Base-by-base conservation (phyloP, 2,797 vertebrate genomes). In the Poeciliopsis gracilis region DNA sequence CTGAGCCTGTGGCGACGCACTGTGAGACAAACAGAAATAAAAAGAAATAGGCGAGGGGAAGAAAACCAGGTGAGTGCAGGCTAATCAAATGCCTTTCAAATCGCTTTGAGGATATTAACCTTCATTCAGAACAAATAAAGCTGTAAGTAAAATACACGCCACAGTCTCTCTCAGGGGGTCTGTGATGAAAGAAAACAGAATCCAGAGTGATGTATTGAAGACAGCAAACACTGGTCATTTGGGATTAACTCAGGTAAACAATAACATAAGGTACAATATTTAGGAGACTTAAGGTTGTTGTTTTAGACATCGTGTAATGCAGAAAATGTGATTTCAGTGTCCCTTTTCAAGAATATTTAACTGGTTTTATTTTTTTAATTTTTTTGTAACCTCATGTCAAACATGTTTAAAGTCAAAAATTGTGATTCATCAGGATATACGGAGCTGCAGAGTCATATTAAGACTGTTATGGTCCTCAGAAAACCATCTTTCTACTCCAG, bases 41-140 rank as follows among this genome's bases (percentile, higher is more conserved):
- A 90, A 88, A 75, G 85, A 86, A 72, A 79, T 81, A 86, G 85
- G 93, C 83, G 63, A 79, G 75, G 81, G 75, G 82, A 88, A 69
- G 85, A 84, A 81, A 86, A 91, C 84, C 77, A 90, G 90, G 90
- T 91, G 86, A 92, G 86, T 82, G 28, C 78, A 70, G 77, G 82
- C 84, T 90, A 89, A 93, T 92, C 89, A 89, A 81, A 84, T 30
- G 55, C 57, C 83, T 92, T 90, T 88, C 80, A 89, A 90, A 86
- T 81, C 51, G 75, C 82, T 90, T 82, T 7, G 38, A 45, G 30
- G 86, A 86, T 79, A 93, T 92, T 92, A 90, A 94, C 89, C 89
- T 90, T 86, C 81, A 87, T 84, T 91, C 82, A 89, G 76, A 88
- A 89, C 80, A 89, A 90, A 92, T 88, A 87, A 86, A 88, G 76